phyloP scores from a whole-genome alignment of 2,113 vertebrate genomes.

The Anseranas semipalmata region DNA sequence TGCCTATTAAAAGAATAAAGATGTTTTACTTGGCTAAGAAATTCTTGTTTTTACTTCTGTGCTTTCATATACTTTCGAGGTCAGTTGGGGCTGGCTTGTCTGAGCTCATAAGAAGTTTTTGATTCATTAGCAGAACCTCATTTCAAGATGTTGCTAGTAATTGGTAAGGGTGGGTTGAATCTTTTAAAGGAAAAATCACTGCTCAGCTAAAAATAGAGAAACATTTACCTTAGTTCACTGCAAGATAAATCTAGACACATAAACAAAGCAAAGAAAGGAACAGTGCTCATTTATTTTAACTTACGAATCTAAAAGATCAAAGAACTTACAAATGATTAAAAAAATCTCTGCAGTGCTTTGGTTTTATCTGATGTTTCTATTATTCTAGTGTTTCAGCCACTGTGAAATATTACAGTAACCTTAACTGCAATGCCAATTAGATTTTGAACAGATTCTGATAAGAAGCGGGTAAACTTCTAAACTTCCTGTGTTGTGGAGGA shows the following conservation, averaged over 20 bases:
- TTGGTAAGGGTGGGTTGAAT: neutral
- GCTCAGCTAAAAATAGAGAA: neutral
- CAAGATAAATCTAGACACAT: neutral
- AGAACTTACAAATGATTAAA: neutral
- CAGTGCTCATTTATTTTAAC: neutral
- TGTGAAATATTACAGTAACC: neutral
- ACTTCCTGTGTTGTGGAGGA: neutral
- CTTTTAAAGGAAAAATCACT: neutral
- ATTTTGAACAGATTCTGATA: neutral
- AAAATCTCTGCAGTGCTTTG: neutral
- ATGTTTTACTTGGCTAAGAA: constrained; percentile 49
- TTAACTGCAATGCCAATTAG: neutral
- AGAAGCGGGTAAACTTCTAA: neutral
- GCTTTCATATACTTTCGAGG: constrained; percentile 38
- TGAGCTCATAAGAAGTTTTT: constrained; percentile 26
- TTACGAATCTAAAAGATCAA: neutral
- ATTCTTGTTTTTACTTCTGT: constrained; percentile 29
- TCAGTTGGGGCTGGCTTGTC: constrained; percentile 14
- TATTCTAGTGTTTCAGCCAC: neutral
- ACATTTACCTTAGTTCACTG: neutral
- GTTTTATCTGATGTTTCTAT: neutral
- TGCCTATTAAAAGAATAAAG: constrained; percentile 50
- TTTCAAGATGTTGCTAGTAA: constrained; percentile 31
- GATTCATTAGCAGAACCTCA: constrained; percentile 41
- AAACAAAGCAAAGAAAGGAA: neutral